These are phyloP conservation scores for Dicranocentrus wangi DNA, from an alignment of 2,888 invertebrate species.

Conservation along the genomic window DNA sequence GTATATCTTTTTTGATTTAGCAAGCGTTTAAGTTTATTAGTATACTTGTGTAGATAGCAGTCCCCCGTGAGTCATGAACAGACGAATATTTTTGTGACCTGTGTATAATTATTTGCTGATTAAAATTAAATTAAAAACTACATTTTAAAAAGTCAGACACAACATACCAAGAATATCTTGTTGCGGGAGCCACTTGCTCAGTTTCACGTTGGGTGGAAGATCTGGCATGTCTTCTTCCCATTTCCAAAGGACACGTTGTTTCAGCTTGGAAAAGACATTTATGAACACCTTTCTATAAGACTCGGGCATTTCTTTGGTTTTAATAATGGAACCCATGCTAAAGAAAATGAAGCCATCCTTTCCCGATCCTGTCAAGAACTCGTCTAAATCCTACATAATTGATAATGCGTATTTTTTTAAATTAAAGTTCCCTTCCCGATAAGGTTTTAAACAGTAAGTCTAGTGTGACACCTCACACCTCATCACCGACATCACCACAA, in stretches of 20 bases:
- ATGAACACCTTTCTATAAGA: slow-evolving; percentile 82
- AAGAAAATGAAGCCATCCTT: slow-evolving; percentile 86
- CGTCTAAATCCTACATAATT: slow-evolving; percentile 75
- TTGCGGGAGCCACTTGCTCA: too few species aligned
- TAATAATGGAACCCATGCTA: slow-evolving; percentile 90
- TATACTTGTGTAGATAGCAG: background rate
- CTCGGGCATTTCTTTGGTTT: slow-evolving; percentile 86
- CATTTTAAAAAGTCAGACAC: background rate
- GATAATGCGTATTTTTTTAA: too few species aligned
- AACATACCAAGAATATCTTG: slow-evolving; percentile 81
- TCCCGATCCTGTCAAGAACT: slow-evolving; percentile 80
- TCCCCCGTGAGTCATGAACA: slow-evolving; percentile 82
- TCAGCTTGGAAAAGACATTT: slow-evolving; percentile 82
- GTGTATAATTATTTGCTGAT: background rate
- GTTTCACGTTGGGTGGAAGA: slow-evolving; percentile 80
- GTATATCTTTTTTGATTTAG: background rate
- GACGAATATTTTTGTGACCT: slow-evolving; percentile 78
- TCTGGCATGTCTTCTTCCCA: slow-evolving; percentile 81
- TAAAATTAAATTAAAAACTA: background rate
- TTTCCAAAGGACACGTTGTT: slow-evolving; percentile 89
- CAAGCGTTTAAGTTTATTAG: background rate
- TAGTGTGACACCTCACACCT: too few species aligned
- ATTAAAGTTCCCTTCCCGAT: too few species aligned
- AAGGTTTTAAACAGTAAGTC: too few species aligned
- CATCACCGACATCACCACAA: too few species aligned